Evolutionary conservation across 2,113 vertebrate species (phyloP).

Genomic region (Lamprologus ornatipinnis): DNA sequence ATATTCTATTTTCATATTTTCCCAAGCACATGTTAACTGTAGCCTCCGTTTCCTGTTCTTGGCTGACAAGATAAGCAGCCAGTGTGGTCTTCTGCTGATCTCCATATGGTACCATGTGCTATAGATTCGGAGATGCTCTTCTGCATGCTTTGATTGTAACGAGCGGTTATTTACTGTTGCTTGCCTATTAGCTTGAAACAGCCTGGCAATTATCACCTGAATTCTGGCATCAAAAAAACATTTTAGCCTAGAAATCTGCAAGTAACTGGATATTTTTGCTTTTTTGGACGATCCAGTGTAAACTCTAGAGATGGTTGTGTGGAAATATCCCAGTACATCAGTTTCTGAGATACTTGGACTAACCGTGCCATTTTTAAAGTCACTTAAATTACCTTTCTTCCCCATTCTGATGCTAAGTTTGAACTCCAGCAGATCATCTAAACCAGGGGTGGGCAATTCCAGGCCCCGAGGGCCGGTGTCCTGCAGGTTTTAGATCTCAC

Average conservation of each 20-base stretch:
- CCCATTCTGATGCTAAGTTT: neutral
- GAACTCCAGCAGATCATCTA: neutral
- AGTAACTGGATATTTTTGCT: neutral
- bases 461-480: no score
- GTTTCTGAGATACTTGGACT: fast-evolving
- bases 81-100: neutral
- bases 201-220: neutral
- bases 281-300: fast-evolving
- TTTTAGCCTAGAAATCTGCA: neutral
- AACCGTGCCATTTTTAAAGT: neutral
- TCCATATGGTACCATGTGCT: neutral
- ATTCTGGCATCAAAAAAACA: neutral
- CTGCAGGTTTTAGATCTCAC: no score
- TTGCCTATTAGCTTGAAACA: neutral
- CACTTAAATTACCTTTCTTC: fast-evolving
- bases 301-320: neutral
- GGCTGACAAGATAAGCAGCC: neutral
- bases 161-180: fast-evolving
- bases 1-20: neutral
- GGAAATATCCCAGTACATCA: neutral
- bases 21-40: neutral
- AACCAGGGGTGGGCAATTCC: neutral
- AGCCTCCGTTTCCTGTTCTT: neutral
- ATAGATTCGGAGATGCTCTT: neutral
- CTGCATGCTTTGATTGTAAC: neutral